These are phyloP conservation scores for Drosophila auraria DNA, from an alignment of 1,140 invertebrate genomes.

Conservation along the genomic window DNA sequence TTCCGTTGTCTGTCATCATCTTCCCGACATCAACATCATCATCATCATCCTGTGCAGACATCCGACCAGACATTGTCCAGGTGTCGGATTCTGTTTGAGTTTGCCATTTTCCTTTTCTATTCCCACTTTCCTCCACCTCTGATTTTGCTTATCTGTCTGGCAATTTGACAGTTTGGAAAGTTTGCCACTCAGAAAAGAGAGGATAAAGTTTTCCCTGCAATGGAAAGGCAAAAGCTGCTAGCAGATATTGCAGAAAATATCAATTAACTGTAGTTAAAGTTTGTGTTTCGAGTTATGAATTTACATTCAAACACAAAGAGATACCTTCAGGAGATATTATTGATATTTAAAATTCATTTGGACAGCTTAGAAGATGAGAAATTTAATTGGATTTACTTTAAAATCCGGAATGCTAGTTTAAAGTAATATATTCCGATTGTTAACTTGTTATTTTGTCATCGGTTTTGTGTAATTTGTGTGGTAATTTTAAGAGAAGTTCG, in stretches of 20 bases:
- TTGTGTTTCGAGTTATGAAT: constrained; percentile 26
- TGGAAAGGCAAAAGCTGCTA: constrained; percentile 12
- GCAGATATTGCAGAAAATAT: constrained; percentile 30
- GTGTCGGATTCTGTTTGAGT: constrained; percentile 48
- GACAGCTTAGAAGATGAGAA: neutral
- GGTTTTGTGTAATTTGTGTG: neutral
- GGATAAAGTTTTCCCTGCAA: constrained; percentile 39
- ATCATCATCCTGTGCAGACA: constrained; percentile 39
- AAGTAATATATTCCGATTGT: neutral
- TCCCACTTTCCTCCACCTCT: neutral
- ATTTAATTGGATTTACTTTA: neutral
- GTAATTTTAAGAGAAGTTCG: neutral
- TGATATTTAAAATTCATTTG: constrained; percentile 5
- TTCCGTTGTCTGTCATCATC: constrained; percentile 37
- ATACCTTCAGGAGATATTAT: constrained; percentile 13
- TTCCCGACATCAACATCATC: neutral
- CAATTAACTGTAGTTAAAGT: constrained; percentile 52
- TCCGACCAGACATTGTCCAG: constrained; percentile 40
- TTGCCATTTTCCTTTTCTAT: constrained; percentile 16
- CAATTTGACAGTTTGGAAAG: constrained; percentile 52
- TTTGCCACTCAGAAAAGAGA: constrained; percentile 26
- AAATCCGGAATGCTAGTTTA: neutral
- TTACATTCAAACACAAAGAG: constrained; percentile 19
- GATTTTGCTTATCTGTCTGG: constrained; percentile 39
- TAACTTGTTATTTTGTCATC: neutral